Evolutionary conservation across 2,888 invertebrate species (phyloP).

Genomic region (Athrips mouffetella): DNA sequence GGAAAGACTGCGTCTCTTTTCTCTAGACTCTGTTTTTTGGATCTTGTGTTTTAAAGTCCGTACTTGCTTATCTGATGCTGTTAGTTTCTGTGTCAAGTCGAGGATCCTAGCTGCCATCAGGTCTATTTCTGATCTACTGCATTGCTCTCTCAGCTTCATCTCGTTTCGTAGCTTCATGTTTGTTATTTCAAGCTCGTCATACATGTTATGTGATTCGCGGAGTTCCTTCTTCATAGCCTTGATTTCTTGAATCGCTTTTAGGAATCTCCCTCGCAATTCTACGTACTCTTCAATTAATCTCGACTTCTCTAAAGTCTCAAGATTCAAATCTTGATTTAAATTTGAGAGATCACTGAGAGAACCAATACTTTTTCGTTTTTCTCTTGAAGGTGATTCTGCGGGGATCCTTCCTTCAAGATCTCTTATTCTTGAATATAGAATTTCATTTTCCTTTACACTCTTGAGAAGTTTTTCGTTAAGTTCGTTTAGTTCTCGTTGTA

Average conservation of each 20-base stretch:
- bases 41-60: conserved; percentile 88
- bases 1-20: conserved; percentile 88
- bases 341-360: conserved; percentile 90
- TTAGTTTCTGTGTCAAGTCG: conserved; percentile 89
- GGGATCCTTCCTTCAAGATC: conserved; percentile 82
- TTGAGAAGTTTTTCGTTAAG: conserved; percentile 82
- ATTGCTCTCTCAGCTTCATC: conserved; percentile 80
- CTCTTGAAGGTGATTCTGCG: conserved; percentile 72
- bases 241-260: conserved; percentile 90
- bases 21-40: conserved; percentile 85
- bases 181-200: conserved; percentile 88
- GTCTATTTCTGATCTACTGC: conserved; percentile 84
- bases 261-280: conserved; percentile 86
- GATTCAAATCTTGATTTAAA: conserved; percentile 85
- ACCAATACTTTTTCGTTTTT: conserved; percentile 83
- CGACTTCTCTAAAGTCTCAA: conserved; percentile 85
- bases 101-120: conserved; percentile 90
- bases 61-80: conserved; percentile 89
- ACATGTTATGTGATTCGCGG: conserved; percentile 87
- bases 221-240: conserved; percentile 89
- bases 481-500: conserved; percentile 83
- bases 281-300: conserved; percentile 88
- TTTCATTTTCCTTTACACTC: conserved; percentile 88
- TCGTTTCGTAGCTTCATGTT: conserved; percentile 86
- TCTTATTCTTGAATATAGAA: conserved; percentile 83